These are phyloP conservation scores for Sipha maydis DNA, from an alignment of 2,888 invertebrate species.

Conservation along the genomic window DNA sequence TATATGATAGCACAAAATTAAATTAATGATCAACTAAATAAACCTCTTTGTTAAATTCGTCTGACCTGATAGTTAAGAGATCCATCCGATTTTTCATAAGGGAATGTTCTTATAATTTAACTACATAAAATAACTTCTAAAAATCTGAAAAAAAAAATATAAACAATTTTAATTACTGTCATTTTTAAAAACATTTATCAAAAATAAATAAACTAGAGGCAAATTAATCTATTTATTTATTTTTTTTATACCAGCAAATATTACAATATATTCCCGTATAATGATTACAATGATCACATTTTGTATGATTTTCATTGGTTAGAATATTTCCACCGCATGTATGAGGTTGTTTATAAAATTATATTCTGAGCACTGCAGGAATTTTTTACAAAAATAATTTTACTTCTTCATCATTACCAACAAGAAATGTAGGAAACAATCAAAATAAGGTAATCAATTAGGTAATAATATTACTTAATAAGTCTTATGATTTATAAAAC, in stretches of 20 bases:
- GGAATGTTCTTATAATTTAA: constrained; percentile 60
- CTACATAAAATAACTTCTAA: constrained; percentile 53
- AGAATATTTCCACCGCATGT: background rate
- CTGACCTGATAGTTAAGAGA: constrained; percentile 61
- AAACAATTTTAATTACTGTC: background rate
- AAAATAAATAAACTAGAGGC: background rate
- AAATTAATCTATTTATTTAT: background rate
- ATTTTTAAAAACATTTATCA: background rate
- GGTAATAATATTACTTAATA: too few relatives aligned
- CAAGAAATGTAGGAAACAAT: too few relatives aligned
- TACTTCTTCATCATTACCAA: too few relatives aligned
- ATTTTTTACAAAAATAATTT: too few relatives aligned
- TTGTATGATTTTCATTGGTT: background rate
- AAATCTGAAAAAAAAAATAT: constrained; percentile 53
- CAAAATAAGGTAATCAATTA: too few relatives aligned
- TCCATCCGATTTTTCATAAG: constrained; percentile 51
- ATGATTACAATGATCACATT: too few relatives aligned
- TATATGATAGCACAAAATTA: constrained; percentile 48
- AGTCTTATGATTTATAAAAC: too few relatives aligned
- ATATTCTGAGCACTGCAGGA: too few relatives aligned
- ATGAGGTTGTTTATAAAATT: too few relatives aligned
- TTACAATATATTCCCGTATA: background rate
- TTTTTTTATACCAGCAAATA: background rate
- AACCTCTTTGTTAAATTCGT: constrained; percentile 58
- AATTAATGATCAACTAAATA: constrained; percentile 47